Evolutionary conservation across 2,113 vertebrate genomes (phyloP).

Genomic region (Phyllostomus hastatus): DNA sequence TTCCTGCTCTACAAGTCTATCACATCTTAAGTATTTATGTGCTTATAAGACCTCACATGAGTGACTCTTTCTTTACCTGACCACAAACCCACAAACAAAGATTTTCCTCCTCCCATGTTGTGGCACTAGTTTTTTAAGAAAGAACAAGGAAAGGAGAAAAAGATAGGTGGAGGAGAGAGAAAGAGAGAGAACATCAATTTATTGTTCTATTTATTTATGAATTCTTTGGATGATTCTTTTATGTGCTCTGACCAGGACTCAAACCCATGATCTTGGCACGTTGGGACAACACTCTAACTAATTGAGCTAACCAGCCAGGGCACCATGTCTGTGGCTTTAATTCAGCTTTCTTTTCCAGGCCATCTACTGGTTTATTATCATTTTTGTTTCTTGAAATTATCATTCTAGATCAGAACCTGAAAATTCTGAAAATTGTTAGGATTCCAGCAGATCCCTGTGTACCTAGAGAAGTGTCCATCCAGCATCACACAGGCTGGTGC

Average conservation of each 20-base stretch:
- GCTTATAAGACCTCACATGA: accelerated
- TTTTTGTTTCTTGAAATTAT: neutral
- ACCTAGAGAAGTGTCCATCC: neutral
- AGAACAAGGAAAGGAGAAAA: too few relatives aligned
- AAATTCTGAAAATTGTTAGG: neutral
- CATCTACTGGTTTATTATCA: accelerated
- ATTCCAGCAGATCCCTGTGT: neutral
- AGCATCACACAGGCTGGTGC: neutral
- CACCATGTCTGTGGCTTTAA: neutral
- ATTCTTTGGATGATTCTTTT: too few relatives aligned
- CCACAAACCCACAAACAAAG: neutral
- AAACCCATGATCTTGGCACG: too few relatives aligned
- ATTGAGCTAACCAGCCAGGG: too few relatives aligned
- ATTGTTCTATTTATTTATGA: too few relatives aligned
- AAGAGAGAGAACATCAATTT: too few relatives aligned
- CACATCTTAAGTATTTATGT: neutral
- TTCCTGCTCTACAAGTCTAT: neutral
- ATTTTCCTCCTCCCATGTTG: neutral
- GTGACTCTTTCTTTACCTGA: neutral
- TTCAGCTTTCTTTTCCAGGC: neutral
- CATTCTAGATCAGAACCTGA: neutral
- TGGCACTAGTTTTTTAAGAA: neutral
- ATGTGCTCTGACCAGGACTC: too few relatives aligned
- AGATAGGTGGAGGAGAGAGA: too few relatives aligned
- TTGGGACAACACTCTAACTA: too few relatives aligned